phyloP scores from a whole-genome alignment of 2,888 invertebrate species.

The Cataglyphis altisquamis region DNA sequence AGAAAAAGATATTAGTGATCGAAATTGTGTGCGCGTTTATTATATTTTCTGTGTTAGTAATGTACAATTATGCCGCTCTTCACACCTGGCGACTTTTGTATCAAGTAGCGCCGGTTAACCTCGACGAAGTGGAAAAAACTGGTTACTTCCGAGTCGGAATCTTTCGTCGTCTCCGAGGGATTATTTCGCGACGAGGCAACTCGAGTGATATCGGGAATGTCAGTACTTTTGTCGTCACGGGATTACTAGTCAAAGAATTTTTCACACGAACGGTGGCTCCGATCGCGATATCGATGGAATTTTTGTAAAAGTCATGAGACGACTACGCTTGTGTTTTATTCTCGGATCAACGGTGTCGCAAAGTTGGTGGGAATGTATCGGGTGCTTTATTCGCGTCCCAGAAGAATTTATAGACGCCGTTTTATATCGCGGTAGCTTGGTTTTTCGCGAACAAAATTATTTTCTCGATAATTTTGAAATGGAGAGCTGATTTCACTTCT shows the following conservation, averaged over 20 bases:
- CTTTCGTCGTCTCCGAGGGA: conserved; percentile 68
- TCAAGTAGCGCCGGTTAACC: conserved; percentile 30
- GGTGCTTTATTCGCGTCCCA: conserved; percentile 10
- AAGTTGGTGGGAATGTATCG: conserved; percentile 16
- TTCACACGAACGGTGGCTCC: conserved; percentile 19
- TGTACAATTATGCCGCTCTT: not conserved
- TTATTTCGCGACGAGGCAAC: conserved; percentile 64
- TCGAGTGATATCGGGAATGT: conserved; percentile 64
- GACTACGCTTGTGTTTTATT: conserved; percentile 42
- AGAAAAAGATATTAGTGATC: not conserved
- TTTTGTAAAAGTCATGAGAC: conserved; percentile 53
- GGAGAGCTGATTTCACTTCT: not conserved
- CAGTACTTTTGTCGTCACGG: conserved; percentile 32
- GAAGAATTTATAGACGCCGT: conserved; percentile 38
- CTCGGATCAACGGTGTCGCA: conserved; percentile 26
- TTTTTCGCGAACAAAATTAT: conserved; percentile 26
- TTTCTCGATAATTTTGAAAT: conserved; percentile 21
- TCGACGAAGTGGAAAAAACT: conserved; percentile 67
- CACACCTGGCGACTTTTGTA: not conserved
- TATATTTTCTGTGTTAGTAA: not conserved
- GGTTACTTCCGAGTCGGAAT: conserved; percentile 71
- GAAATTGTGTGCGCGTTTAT: not conserved
- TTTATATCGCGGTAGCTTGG: conserved; percentile 20
- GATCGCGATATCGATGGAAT: conserved; percentile 38
- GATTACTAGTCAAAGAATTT: conserved; percentile 53